A percentile compares a stretch with the other conserved stretches of the same genome.
These are phyloP conservation scores for Cromileptes altivelis DNA, from an alignment of 2,113 vertebrate species.

Conservation along the genomic window DNA sequence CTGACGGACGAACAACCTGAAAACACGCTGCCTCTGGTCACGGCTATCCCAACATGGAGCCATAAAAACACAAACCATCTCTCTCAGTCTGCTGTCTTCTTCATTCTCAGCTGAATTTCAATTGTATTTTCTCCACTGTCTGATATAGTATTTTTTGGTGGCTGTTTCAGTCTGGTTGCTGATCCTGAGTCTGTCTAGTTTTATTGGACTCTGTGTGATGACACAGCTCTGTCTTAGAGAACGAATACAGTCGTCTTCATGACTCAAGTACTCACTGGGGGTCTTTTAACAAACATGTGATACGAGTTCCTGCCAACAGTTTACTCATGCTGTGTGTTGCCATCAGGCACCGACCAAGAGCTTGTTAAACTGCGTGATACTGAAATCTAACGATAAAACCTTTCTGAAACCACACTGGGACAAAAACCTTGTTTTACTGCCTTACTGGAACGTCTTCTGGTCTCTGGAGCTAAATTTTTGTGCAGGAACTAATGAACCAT, in stretches of 20 bases:
- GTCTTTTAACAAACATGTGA: conserved; percentile 17
- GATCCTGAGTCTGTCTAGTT: conserved; percentile 3
- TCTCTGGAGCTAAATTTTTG: neutral
- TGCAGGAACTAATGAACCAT: neutral
- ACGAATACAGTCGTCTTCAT: conserved; percentile 12
- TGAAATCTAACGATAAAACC: neutral
- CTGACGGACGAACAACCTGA: too few species aligned
- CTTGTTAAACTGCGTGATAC: neutral
- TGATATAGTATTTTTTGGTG: conserved; percentile 8
- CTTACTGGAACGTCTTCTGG: neutral
- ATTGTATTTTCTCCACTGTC: neutral
- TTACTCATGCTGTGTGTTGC: too few species aligned
- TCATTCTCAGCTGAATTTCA: neutral
- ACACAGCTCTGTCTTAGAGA: conserved; percentile 41
- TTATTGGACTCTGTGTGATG: conserved; percentile 34
- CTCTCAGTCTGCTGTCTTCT: neutral
- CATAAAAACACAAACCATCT: neutral
- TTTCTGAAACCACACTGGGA: neutral
- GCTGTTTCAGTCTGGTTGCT: neutral
- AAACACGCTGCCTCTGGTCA: too few species aligned
- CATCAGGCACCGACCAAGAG: neutral
- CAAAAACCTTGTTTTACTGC: neutral
- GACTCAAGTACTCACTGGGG: conserved; percentile 39
- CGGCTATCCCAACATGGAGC: too few species aligned
- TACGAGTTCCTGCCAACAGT: conserved; percentile 7